A percentile compares a stretch with the other conserved stretches of the same genome.
Evolutionary conservation across 2,113 vertebrate genomes (phyloP).

Genomic region (Rhinogobius similis): DNA sequence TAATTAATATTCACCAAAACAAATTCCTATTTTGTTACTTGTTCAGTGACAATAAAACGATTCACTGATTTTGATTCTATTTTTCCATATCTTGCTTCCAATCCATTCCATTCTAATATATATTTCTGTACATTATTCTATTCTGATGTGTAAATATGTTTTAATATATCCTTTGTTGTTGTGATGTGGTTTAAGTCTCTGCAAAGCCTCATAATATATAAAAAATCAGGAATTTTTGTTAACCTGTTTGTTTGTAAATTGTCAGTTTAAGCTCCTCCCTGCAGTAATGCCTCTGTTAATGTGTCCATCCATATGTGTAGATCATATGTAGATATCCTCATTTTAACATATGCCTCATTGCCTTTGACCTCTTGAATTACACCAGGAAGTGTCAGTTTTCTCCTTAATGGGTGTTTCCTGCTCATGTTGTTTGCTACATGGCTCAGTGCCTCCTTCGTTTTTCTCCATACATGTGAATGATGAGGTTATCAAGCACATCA

Average conservation of each 20-base stretch:
- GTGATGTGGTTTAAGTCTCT: too few relatives aligned
- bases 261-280: slow-evolving; percentile 33
- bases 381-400: neutral
- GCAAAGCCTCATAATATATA: slow-evolving; percentile 22
- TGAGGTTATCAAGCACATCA: slow-evolving; percentile 28
- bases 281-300: slow-evolving; percentile 22
- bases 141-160: too few relatives aligned
- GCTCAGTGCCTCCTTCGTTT: neutral
- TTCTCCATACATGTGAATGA: slow-evolving; percentile 15
- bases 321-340: slow-evolving; percentile 4
- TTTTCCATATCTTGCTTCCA: too few relatives aligned
- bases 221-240: slow-evolving; percentile 39
- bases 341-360: slow-evolving; percentile 1
- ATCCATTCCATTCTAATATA: too few relatives aligned
- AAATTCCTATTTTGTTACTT: too few relatives aligned
- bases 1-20: too few relatives aligned
- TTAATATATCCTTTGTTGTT: too few relatives aligned
- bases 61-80: too few relatives aligned
- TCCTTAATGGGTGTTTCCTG: neutral
- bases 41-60: too few relatives aligned
- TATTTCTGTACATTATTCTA: too few relatives aligned
- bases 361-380: slow-evolving; percentile 8
- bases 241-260: slow-evolving; percentile 48
- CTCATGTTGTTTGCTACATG: slow-evolving; percentile 12
- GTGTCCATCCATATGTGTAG: neutral